Evolutionary conservation across 2,888 invertebrate species (phyloP).

Genomic region (Andrena chrysosceles): DNA sequence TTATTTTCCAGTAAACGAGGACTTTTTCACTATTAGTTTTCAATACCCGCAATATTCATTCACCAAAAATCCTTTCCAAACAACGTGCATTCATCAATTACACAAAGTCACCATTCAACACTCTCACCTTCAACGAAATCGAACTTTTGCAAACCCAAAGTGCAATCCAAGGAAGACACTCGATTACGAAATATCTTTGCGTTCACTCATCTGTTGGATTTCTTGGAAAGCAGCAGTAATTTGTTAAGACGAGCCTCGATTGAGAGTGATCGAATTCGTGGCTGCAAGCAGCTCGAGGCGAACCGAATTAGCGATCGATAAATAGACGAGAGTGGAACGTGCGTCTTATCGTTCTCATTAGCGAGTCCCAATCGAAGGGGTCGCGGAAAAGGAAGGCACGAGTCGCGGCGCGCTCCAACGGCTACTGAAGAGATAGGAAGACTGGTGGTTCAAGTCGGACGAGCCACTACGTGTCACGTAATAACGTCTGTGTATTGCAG

Average conservation of each 20-base stretch:
- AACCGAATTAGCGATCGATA: background rate
- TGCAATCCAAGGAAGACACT: background rate
- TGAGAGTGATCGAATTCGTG: background rate
- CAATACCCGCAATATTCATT: too few relatives aligned
- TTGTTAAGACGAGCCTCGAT: background rate
- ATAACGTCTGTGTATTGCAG: conserved; percentile 74
- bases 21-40: too few relatives aligned
- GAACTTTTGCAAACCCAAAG: background rate
- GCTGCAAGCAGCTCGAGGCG: background rate
- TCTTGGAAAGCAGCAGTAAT: background rate
- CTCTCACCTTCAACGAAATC: background rate
- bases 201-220: background rate
- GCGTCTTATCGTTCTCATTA: conserved; percentile 6
- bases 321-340: background rate
- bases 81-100: too few relatives aligned
- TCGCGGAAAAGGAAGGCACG: conserved; percentile 60
- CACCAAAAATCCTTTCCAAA: too few relatives aligned
- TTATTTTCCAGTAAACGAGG: too few relatives aligned
- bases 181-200: background rate
- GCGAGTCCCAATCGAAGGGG: conserved; percentile 8
- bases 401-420: conserved; percentile 75
- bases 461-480: conserved; percentile 77
- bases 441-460: conserved; percentile 74
- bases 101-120: too few relatives aligned
- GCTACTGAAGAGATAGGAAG: conserved; percentile 81